Percentiles rank a stretch among this genome's conserved stretches.
phyloP scores from a whole-genome alignment of 2,888 invertebrate genomes.

The Seira sanloemensis region DNA sequence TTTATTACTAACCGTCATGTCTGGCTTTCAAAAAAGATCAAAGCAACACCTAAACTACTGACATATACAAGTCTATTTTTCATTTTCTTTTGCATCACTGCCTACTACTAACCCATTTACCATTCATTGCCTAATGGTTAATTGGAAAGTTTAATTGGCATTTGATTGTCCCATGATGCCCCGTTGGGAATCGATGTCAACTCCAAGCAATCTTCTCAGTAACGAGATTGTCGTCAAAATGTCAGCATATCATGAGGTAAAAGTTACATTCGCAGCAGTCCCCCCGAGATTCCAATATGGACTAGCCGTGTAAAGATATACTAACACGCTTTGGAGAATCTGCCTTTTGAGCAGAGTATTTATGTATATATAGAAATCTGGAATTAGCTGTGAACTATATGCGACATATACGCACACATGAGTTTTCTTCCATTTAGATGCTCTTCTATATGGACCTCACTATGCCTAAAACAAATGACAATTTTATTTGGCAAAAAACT shows the following conservation, averaged over 20 bases:
- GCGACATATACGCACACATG: not conserved
- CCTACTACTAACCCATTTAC: no score
- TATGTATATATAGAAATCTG: not conserved
- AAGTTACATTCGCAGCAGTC: not conserved
- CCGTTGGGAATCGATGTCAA: not conserved
- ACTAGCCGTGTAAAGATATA: not conserved
- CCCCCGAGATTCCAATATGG: slow-evolving; percentile 2
- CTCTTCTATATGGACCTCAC: not conserved
- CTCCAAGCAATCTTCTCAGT: slow-evolving; percentile 10
- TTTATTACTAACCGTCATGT: no score
- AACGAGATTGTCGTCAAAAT: slow-evolving; percentile 24
- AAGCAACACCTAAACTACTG: no score
- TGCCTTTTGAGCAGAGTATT: no score
- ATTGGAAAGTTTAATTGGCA: no score
- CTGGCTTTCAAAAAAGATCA: no score
- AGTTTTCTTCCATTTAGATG: not conserved
- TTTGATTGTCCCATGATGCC: no score
- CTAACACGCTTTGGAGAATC: no score
- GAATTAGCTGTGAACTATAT: not conserved
- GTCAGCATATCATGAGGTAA: slow-evolving; percentile 9
- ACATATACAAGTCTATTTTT: no score
- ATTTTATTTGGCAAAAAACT: slow-evolving; percentile 53
- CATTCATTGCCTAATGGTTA: no score
- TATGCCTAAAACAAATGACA: slow-evolving; percentile 50
- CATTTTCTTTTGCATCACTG: no score